A percentile compares a stretch with the other conserved stretches of the same genome.
Conservation (phyloP, 1,140 invertebrate species). For the Aphis craccivora region DNA sequence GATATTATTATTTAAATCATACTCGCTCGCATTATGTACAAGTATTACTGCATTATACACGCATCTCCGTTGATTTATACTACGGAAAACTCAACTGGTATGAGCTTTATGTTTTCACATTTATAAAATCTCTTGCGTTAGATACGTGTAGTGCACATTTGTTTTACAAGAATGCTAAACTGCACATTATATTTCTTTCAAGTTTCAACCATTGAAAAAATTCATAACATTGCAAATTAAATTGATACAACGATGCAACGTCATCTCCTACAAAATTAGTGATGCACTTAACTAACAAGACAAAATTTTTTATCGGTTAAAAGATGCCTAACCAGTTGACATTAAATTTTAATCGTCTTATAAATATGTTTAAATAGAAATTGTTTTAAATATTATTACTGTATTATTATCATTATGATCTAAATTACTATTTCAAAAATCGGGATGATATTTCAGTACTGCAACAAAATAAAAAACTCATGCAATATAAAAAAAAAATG, state of each 20-base stretch:
- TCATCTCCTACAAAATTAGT: accelerated
- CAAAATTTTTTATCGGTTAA: not conserved
- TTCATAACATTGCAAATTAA: not conserved
- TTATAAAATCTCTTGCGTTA: not conserved
- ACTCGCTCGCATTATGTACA: not conserved
- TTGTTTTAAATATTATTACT: not conserved
- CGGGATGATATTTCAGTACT: not conserved
- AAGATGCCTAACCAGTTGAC: no score
- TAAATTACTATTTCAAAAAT: not conserved
- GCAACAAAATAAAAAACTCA: not conserved
- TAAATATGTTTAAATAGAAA: not conserved
- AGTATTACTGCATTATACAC: not conserved
- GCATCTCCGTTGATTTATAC: not conserved
- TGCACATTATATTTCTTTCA: not conserved
- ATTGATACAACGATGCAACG: not conserved
- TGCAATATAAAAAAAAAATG: not conserved
- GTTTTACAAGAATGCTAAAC: not conserved
- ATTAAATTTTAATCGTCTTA: not conserved
- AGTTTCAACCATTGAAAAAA: not conserved
- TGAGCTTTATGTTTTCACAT: not conserved
- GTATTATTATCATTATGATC: not conserved
- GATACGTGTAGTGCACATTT: not conserved
- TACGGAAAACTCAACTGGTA: not conserved
- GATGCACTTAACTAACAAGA: not conserved
- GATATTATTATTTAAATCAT: not conserved